Evolutionary conservation across 2,888 invertebrate species (phyloP), one percentile per base, ranked within the genome.

Genomic region (Anthophora plumipes): DNA sequence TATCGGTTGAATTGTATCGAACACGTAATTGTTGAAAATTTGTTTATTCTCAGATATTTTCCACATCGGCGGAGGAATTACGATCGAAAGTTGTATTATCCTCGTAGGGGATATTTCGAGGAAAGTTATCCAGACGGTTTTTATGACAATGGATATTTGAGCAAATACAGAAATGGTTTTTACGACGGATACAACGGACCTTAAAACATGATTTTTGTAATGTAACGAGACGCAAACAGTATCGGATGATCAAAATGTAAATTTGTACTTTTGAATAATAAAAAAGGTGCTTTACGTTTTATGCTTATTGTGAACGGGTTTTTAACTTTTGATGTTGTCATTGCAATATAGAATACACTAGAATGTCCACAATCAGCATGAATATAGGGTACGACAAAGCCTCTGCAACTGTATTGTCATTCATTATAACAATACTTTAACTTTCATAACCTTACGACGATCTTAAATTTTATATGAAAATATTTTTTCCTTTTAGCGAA

Each of bases 271-370:
- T 8, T 50, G n/a, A 41, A 12, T 31, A 50, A 72, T 72, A 77
- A 66, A 68, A 46, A n/a, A 12, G 41, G 6, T 39, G 6, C 64
- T 50, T 61, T 63, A 41, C 50, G 20, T 67, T n/a, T 7, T n/a
- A 61, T 50, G 59, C 3, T 59, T 46, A 63, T 52, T 61, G 39
- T 39, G 41, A 9, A 12, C 39, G 20, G 25, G n/a, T n/a, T 8
- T 57, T 66, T 50, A 43, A 75, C 11, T 37, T 39, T 67, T 59
- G 22, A 37, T 22, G 11, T 17, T 85, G n/a, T n/a, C 55, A 87
- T 67, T 85, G 84, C 66, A 91, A 80, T 85, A 87, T 88, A 43
- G 86, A 70, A 69, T 91, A 91, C 59, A 90, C 89, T 71, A 92
- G 60, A 25, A 90, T 71, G 68, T 92, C 92, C 82, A 92, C 68